A percentile compares a stretch with the other conserved stretches of the same genome.
Evolutionary conservation across 2,797 vertebrate genomes (phyloP).

Genomic region (Helostoma temminkii): DNA sequence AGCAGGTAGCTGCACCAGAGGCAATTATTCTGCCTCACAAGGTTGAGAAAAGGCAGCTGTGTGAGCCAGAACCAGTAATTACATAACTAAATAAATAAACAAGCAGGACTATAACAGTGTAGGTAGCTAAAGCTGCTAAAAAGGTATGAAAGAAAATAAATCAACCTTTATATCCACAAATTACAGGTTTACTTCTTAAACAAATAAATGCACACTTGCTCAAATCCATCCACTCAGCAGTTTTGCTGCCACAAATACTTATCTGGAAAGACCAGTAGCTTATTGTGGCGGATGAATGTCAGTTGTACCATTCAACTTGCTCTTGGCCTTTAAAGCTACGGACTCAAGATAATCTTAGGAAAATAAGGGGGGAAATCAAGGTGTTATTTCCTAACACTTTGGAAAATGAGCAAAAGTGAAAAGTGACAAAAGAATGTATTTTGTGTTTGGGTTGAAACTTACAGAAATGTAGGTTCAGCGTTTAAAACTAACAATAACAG

Average conservation of each 20-base stretch:
- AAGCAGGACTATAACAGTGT: neutral
- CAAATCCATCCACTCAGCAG: too few relatives aligned
- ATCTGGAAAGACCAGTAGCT: neutral
- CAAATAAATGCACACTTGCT: neutral
- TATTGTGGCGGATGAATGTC: neutral
- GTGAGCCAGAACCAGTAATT: neutral
- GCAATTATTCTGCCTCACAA: conserved; percentile 39
- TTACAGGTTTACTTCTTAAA: neutral
- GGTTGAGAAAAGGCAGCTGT: conserved; percentile 13
- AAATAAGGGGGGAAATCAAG: neutral
- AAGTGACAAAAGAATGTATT: neutral
- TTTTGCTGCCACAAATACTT: too few relatives aligned
- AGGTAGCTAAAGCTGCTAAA: neutral
- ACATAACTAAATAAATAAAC: neutral
- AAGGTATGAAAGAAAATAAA: neutral
- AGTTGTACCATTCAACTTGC: neutral
- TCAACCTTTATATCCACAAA: too few relatives aligned
- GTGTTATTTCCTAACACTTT: neutral
- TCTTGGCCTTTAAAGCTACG: neutral
- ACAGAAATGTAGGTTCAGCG: neutral
- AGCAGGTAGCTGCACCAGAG: conserved; percentile 63
- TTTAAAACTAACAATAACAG: neutral
- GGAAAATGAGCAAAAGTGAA: neutral
- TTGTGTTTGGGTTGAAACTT: neutral
- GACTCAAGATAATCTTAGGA: neutral